These are phyloP conservation scores for Saturnia japonica DNA, from an alignment of 2,888 invertebrate genomes.

Conservation along the genomic window DNA sequence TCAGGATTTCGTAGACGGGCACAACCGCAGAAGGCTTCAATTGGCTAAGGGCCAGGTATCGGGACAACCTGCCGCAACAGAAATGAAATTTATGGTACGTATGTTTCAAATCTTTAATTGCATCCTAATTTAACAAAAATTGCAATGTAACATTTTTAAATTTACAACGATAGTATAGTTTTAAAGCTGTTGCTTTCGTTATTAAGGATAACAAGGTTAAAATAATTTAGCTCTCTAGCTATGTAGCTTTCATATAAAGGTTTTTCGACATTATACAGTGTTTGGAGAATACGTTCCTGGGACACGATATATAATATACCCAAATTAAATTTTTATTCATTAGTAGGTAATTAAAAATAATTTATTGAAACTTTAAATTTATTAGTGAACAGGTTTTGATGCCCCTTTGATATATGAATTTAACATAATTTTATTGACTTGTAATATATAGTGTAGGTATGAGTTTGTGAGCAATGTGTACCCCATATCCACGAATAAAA, in stretches of 20 bases:
- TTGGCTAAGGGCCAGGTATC: constrained; percentile 40
- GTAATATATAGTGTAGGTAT: too few relatives aligned
- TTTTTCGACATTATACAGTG: background rate
- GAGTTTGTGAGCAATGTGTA: background rate
- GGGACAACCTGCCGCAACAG: constrained; percentile 45
- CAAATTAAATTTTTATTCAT: too few relatives aligned
- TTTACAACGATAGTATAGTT: background rate
- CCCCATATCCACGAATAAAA: background rate
- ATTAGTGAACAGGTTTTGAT: background rate
- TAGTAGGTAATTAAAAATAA: background rate
- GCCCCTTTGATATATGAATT: background rate
- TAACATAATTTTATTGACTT: background rate
- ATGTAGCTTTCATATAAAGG: background rate
- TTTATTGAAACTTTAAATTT: background rate
- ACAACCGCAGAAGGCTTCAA: constrained; percentile 44
- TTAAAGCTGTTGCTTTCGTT: background rate
- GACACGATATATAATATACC: too few relatives aligned
- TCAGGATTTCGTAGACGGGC: constrained; percentile 45
- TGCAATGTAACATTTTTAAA: background rate
- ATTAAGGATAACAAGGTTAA: too few relatives aligned
- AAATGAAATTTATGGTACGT: constrained; percentile 50
- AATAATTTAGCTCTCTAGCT: background rate
- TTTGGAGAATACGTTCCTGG: background rate
- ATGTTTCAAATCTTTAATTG: background rate
- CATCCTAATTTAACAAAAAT: background rate